These are phyloP conservation scores for Pyrgilauda ruficollis DNA, from an alignment of 2,113 vertebrate species.

Conservation along the genomic window DNA sequence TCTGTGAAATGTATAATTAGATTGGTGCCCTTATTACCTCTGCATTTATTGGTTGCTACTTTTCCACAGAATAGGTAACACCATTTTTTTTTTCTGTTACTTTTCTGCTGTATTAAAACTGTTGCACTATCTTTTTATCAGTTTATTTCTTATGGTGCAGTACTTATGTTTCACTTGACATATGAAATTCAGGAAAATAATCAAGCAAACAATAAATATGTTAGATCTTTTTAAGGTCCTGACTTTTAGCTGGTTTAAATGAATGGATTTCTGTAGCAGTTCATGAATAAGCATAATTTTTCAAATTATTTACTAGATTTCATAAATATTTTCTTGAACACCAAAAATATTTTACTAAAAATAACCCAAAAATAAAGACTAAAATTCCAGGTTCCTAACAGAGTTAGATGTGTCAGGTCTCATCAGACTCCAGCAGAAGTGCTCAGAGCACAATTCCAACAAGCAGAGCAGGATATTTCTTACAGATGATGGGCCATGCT, in stretches of 20 bases:
- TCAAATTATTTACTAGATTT: neutral
- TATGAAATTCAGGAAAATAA: constrained; percentile 46
- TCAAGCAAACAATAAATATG: neutral
- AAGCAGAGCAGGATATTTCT: neutral
- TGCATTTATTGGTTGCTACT: neutral
- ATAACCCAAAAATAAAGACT: neutral
- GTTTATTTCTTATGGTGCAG: neutral
- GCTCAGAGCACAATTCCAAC: constrained; percentile 25
- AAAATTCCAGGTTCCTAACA: neutral
- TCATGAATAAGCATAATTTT: neutral
- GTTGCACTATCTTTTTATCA: neutral
- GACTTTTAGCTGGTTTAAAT: neutral
- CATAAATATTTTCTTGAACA: neutral
- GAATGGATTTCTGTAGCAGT: neutral
- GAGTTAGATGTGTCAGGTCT: constrained; percentile 43
- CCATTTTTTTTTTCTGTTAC: neutral
- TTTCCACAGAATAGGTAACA: neutral
- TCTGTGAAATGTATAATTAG: neutral
- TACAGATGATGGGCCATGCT: constrained; percentile 8
- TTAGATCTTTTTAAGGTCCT: neutral
- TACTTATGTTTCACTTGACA: constrained; percentile 47
- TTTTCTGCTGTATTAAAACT: neutral
- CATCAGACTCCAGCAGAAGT: constrained; percentile 17
- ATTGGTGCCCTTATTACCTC: neutral
- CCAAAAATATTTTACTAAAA: neutral